Base-by-base conservation (phyloP, 2,113 vertebrate species). In the Amazona vittata region DNA sequence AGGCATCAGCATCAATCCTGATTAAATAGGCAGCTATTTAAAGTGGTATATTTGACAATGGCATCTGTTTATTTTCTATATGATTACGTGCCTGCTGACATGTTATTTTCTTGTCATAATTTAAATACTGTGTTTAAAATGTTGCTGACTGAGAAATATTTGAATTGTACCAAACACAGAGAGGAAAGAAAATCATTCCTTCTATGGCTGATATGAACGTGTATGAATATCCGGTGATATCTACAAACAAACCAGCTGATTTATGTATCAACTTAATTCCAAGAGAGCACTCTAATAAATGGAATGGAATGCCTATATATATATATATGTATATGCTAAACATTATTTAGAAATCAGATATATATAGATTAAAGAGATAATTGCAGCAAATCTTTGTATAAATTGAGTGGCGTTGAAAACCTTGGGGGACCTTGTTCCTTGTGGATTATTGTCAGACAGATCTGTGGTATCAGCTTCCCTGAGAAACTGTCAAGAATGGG, bases 61-160 rank as follows among this genome's bases (percentile, higher is more conserved):
- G 31, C 55, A 49, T 67, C 33, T 60, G 53, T 86, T 67, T 67
- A 60, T 94, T 90, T 90, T 92, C n/a, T n/a, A 1, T 62, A 87
- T 46, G 62, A 53, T 84, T 76, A 63, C 15, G 65, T 86, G 44
- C 43, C 39, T 95, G 71, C 87, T 96, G 93, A 77, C 59, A 21
- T 68, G 44, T 88, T 94, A 52, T 88, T 86, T 94, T 83, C 79
- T 92, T 3, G 11, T 13, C 73, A 43, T n/a, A 83, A 73, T 92
- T 92, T 93, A 69, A 76, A 59, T 90, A 47, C 21, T 53, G 31
- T 64, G 31, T 83, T 93, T 69, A 80, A 93, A 93, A 93, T 83
- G 22, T 64, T 85, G 84, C 87, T 94, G 83, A 81, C 81, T 87
- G 33, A 87, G 70, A 76, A 93, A 68, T 0, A 62, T 35, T 76